Base-by-base conservation (phyloP, 2,797 vertebrate genomes). In the Tangara arthus region DNA sequence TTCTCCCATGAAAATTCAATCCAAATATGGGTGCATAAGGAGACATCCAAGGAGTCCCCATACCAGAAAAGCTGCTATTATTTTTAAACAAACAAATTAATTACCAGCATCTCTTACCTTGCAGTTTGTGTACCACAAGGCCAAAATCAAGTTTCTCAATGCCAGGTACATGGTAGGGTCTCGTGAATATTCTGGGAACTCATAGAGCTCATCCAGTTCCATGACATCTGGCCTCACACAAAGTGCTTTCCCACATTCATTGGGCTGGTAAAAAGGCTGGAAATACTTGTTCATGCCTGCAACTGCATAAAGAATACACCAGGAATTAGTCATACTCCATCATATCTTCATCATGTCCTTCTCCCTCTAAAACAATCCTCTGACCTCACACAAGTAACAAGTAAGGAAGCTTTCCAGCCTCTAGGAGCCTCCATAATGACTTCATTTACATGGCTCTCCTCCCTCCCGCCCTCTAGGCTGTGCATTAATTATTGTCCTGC, bases 111-210 rank as follows among this genome's bases (percentile, higher is more conserved):
- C 50, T 88, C 96, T 82, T 97, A 99, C 99, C 98, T 98, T 99
- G 97, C 99, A 99, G 94, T 99, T 98, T 27, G 97, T 98, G 89
- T 99, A 98, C 99, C 99, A 99, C 85, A 98, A 97, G 46, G 99
- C 99, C 47, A 99, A 97, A 91, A 99, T 98, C 34, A 99, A 98
- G 97, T 99, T 99, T 60, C 99, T 98, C 70, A 99, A 84, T 2
- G 99, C 99, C 94, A 99, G 97, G 94, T 99, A 99, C 99, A 99
- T 99, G 77, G 99, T 99, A 50, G 99, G 99, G 83, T 99, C 99
- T 1, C 99, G 98, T 53, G 99, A 99, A 95, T 99, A 99, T 92
- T 99, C 99, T 8, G 99, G 99, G 95, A 99, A 99, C 97, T 99
- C 99, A 28, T 99, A 99, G 66, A 99, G 98, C 96, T 99, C 99